Conservation (phyloP, 2,888 invertebrate species). For the Dryobotodes eremita region DNA sequence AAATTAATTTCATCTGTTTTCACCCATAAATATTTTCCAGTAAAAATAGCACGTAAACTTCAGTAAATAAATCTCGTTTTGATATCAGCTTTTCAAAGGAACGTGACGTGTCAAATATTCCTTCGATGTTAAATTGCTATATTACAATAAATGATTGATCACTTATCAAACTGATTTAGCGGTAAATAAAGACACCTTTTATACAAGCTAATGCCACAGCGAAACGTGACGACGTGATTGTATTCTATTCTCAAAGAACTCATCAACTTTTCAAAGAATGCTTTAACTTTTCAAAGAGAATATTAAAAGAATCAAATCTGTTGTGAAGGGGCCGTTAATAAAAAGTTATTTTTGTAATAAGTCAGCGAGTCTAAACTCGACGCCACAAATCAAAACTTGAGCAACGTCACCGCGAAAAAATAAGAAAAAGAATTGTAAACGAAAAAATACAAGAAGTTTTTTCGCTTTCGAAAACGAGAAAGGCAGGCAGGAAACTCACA, state of each 20-base stretch:
- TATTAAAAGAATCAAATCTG: conserved; percentile 10
- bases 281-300: conserved; percentile 42
- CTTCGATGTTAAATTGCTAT: conserved; percentile 20
- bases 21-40: not conserved
- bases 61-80: conserved; percentile 29
- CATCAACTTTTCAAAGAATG: conserved; percentile 43
- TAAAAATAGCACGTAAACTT: not conserved
- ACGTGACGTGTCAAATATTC: conserved; percentile 12
- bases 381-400: conserved; percentile 54
- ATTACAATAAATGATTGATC: conserved; percentile 46
- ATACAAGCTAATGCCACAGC: not conserved
- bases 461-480: too few relatives aligned
- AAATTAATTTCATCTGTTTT: not conserved
- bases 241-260: conserved; percentile 30
- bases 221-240: conserved; percentile 8
- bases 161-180: conserved; percentile 29
- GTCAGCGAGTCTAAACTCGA: conserved; percentile 38
- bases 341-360: conserved; percentile 42
- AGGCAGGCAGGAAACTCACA: too few relatives aligned
- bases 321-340: conserved; percentile 43
- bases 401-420: conserved; percentile 7
- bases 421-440: conserved; percentile 23
- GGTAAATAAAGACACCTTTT: conserved; percentile 28
- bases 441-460: not conserved
- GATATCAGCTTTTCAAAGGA: conserved; percentile 22